Conservation (phyloP, 2,113 vertebrate species). For the Panthera leo region DNA sequence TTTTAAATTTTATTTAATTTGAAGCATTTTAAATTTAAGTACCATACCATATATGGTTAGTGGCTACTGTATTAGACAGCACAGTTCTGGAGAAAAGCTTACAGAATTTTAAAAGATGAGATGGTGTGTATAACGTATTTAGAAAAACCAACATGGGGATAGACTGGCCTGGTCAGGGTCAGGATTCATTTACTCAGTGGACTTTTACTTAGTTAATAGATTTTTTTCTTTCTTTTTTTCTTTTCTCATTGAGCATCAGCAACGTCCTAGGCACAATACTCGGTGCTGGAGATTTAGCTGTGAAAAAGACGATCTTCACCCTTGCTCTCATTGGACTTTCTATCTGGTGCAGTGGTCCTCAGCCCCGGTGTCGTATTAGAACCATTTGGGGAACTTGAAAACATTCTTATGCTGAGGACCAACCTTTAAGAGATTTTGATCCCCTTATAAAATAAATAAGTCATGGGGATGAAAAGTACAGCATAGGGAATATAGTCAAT, state of each 20-base stretch:
- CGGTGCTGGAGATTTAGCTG: not conserved
- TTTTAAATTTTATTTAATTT: not conserved
- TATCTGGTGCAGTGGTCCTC: not conserved
- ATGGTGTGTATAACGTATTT: not conserved
- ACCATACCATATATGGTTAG: not conserved
- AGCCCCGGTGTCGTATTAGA: not conserved
- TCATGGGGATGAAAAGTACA: not conserved
- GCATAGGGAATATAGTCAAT: not conserved
- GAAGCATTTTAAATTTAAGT: not conserved
- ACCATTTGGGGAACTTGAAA: not conserved
- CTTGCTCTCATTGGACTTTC: not conserved
- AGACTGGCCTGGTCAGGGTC: not conserved
- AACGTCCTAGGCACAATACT: not conserved
- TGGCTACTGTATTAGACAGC: not conserved
- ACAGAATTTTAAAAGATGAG: not conserved
- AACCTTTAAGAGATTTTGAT: not conserved
- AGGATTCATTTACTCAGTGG: not conserved
- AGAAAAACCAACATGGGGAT: not conserved
- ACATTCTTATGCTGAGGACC: not conserved
- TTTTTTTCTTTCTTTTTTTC: not conserved
- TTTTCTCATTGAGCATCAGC: not conserved
- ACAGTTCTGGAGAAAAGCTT: not conserved
- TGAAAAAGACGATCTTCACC: not conserved
- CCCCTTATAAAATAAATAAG: not conserved
- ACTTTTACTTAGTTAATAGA: slow-evolving; percentile 5